Evolutionary conservation across 2,797 vertebrate genomes (phyloP), one percentile per base, ranked within the genome.

Genomic region (Eutrigla gurnardus): DNA sequence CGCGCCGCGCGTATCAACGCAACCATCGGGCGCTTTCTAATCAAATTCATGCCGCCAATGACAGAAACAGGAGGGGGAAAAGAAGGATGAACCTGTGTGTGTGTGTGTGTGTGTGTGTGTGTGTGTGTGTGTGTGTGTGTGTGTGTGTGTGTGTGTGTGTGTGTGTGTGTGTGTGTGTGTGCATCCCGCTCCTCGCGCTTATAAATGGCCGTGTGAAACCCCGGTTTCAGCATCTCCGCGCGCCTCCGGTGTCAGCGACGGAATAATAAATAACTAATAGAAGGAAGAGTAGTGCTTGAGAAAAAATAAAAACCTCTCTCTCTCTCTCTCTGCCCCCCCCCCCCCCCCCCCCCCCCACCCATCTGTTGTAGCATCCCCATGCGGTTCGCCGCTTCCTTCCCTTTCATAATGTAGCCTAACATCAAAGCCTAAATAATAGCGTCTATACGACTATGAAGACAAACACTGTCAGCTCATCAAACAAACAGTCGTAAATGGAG

Each of bases 241-340:
- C 70, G 65, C 77, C 83, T 73, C 80, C 25, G 70, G 59, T 79
- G 82, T 86, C 80, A 83, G 70, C 77, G 49, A 70, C 60, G 43
- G 58, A 78, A 67, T 74, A 82, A 91, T 91, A 91, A 89, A 92
- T 91, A 92, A 78, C 81, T 78, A 83, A 81, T 88, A 88, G 81
- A 82, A 83, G 42, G 59, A 73, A 84, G 36, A 72, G 78, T 50
- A 67, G 76, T 76, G 67, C 71, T 55, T 61, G 66, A 78, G 40
- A 68, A 65, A 47, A 59, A 49, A 17, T 7, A 9, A 69, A 66
- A 63, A 17, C 17, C 12, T 37, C 17, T 36, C 8, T n/a, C n/a
- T 13, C 32, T 47, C 46, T 58, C 36, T n/a, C 17, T 5, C 25
- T 3, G 3, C 8, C 37, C 37, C 6, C 33, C 49, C 4, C 15